These are phyloP conservation scores for Trididemnum miniatum DNA, from an alignment of 23 tunicate genomes.

Conservation along the genomic window DNA sequence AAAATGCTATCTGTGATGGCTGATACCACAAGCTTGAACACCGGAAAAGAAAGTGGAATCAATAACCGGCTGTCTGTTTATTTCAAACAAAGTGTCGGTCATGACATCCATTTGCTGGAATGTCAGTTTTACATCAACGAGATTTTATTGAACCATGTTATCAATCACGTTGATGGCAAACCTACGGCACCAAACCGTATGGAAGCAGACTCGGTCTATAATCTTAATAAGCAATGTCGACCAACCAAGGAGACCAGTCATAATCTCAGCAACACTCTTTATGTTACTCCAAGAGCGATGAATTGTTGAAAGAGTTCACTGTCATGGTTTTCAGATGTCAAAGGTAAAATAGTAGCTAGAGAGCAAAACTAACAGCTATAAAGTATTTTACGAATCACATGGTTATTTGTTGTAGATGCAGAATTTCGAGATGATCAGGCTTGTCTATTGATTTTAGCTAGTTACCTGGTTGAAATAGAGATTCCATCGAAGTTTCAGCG, in stretches of 20 bases:
- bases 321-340: neutral
- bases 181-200: neutral
- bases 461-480: neutral
- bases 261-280: neutral
- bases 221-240: neutral
- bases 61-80: neutral
- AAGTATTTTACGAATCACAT: neutral
- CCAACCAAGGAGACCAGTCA: neutral
- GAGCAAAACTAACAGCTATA: neutral
- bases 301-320: neutral
- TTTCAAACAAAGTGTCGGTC: neutral
- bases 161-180: neutral
- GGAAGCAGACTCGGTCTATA: neutral
- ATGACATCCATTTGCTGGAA: neutral
- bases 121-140: neutral
- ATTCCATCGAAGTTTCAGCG: neutral
- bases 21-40: constrained; percentile 6
- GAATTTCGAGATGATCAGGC: neutral
- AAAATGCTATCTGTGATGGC: neutral
- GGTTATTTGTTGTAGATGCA: neutral
- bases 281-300: neutral
- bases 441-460: neutral
- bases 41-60: neutral
- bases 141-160: neutral
- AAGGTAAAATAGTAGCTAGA: neutral